Evolutionary conservation across 2,113 vertebrate species (phyloP).

Genomic region (Fregata magnificens): DNA sequence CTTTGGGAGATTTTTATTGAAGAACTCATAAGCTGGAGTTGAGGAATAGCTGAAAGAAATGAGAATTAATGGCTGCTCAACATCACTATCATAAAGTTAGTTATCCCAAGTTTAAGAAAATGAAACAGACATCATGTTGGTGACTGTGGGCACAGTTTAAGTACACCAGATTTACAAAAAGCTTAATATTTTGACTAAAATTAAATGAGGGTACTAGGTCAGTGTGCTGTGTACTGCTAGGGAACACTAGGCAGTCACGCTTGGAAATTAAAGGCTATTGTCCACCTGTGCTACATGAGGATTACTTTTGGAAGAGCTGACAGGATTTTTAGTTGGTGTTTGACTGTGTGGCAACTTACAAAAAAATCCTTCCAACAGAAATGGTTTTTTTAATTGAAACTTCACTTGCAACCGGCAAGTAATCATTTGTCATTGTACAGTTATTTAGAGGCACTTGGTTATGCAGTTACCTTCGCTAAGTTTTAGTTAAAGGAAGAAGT

Average conservation of each 20-base stretch:
- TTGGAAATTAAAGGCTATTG: not conserved
- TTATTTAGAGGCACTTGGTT: not conserved
- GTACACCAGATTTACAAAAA: not conserved
- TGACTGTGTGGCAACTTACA: not conserved
- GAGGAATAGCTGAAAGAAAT: constrained; percentile 60
- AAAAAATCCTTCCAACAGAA: not conserved
- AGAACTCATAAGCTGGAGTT: constrained; percentile 57
- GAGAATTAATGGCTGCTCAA: constrained; percentile 25
- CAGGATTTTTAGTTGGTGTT: not conserved
- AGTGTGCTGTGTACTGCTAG: not conserved
- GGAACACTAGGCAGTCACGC: not conserved
- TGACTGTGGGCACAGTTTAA: not conserved
- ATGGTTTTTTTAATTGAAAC: not conserved
- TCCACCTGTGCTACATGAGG: not conserved
- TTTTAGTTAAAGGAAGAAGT: not conserved
- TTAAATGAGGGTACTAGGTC: not conserved
- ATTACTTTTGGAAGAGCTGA: not conserved
- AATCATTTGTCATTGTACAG: not conserved
- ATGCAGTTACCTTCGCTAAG: not conserved
- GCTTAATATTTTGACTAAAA: not conserved
- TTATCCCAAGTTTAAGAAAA: constrained; percentile 48
- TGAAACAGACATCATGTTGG: not conserved
- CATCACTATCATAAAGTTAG: constrained; percentile 46
- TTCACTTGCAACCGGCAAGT: not conserved
- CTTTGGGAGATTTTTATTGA: constrained; percentile 73